A percentile compares a stretch with the other conserved stretches of the same genome.
Evolutionary conservation across 2,113 vertebrate species (phyloP).

Genomic region (Melanostigma gelatinosum): DNA sequence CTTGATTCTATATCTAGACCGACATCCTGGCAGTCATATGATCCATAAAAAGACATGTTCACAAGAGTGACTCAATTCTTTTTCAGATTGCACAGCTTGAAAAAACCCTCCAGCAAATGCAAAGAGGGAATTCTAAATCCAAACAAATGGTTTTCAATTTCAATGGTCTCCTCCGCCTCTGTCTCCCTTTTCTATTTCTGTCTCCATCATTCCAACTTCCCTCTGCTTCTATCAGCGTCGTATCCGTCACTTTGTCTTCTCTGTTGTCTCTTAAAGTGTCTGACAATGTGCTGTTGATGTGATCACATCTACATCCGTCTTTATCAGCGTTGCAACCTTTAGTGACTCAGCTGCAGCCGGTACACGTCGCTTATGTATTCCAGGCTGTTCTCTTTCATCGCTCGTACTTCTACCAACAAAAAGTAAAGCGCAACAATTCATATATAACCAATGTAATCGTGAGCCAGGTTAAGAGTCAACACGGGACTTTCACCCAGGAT

Average conservation of each 20-base stretch:
- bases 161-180: background rate
- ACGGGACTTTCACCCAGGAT: background rate
- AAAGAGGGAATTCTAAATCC: background rate
- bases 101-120: background rate
- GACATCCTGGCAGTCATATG: no score
- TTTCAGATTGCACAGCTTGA: background rate
- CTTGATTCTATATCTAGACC: no score
- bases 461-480: background rate
- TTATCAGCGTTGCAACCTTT: background rate
- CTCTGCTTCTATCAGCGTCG: constrained; percentile 4
- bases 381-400: background rate
- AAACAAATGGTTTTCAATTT: background rate
- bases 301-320: constrained; percentile 14
- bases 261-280: constrained; percentile 1
- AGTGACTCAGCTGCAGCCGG: background rate
- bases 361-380: background rate
- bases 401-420: background rate
- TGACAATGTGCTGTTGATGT: constrained; percentile 18
- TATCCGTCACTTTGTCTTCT: constrained; percentile 29
- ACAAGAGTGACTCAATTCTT: background rate
- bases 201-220: background rate
- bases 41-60: no score
- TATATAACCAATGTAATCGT: background rate
- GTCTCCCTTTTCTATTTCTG: constrained; percentile 16
- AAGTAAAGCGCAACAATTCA: background rate